Evolutionary conservation across 2,113 vertebrate genomes (phyloP), one percentile per base, ranked within the genome.

Genomic region (Syngnathus floridae): DNA sequence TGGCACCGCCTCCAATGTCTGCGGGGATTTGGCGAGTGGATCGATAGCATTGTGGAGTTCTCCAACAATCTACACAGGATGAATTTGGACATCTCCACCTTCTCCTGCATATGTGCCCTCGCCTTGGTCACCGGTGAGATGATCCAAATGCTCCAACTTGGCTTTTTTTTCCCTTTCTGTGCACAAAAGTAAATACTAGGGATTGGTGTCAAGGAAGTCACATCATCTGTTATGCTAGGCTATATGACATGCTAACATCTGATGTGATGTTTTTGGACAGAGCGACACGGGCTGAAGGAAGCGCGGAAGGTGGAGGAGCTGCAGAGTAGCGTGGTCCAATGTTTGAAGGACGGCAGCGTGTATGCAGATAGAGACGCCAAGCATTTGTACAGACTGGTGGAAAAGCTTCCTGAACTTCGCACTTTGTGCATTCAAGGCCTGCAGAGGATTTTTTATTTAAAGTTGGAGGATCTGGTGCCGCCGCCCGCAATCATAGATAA

Each of bases 371-470:
- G 91, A 62, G 87, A 90, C n/a, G 79, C 93, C 0, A 91, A 92
- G 79, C 94, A 94, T 67, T 84, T 98, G 84, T 94, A 95, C 75
- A 93, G 93, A 91, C 94, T 98, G 65, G 89, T 99, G 90, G 94
- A 94, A 64, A 98, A 96, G 86, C 91, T 98, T 48, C 97, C 95
- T 0, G 95, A 98, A 88, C 94, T 99, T 0, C 94, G 95, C 83
- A 95, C 94, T 17, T 91, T 99, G 82, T 98, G 96, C 90, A 93
- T 95, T 19, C 96, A 97, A 77, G 97, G 97, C 74, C 92, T 99
- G 78, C 97, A 99, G 81, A 94, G 97, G 87, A 98, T 99, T 85
- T 99, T 99, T 91, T 99, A 99, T 83, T 85, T 99, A 90, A 98
- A 98, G 90, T 91, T 98, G 80, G 97, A 99, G 77, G 97, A 99